Base-by-base conservation (phyloP, 2,797 vertebrate genomes). In the Pipistrellus pygmaeus region DNA sequence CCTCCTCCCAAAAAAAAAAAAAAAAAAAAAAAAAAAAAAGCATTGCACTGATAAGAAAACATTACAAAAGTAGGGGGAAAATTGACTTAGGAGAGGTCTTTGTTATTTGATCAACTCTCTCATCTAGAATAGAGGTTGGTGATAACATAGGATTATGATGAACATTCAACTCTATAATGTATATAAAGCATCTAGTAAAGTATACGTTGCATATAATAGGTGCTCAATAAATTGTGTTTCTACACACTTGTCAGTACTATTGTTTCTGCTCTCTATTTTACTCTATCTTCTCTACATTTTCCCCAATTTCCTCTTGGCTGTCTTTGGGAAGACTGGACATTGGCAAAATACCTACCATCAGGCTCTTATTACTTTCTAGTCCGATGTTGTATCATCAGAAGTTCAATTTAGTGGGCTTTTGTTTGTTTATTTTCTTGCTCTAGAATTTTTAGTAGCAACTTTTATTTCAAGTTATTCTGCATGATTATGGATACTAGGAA, bases 391-490 rank as follows among this genome's bases (percentile, higher is more conserved):
- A 48, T 48, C 46, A 48, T 48, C 46, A 48, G 11, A 48, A 14
- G 13, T 48, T 48, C 46, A 48, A 48, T 48, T 48, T 48, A 48
- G 46, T 48, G 46, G 46, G 46, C 14, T 48, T 9, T 44, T 18
- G 48, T 51, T 9, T 44, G 12, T 57, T 85, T 77, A n/a, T 78
- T 23, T 76, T 55, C 3, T 14, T 81, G 23, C n/a, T 71, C 48
- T 18, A n/a, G 11, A 87, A 72, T 30, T 77, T 77, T 53, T 53
- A 76, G 48, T 51, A 76, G n/a, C n/a, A 32, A 25, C n/a, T 55
- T 55, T 94, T 12, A 27, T 88, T 72, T 91, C 21, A 35, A 27
- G 46, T 62, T 71, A 55, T 88, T 77, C 84, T 82, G 73, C 23
- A 32, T 44, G 71, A 69, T n/a, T 51, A 44, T 38, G 6, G 4